Evolutionary conservation across 2,113 vertebrate genomes (phyloP), one percentile per base, ranked within the genome.

Genomic region (Picathartes gymnocephalus): DNA sequence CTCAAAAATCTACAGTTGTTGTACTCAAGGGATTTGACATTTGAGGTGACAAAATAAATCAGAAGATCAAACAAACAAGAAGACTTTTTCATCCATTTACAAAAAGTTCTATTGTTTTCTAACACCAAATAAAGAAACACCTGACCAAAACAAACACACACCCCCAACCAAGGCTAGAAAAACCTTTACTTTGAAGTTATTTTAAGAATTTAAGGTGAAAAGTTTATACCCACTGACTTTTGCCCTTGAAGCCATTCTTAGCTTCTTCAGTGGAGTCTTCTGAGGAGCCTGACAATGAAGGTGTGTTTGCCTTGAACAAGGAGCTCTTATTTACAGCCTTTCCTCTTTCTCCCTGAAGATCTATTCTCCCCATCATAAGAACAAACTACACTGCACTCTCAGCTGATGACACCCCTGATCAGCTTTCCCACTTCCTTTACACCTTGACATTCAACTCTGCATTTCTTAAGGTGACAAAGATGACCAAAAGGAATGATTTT

Each of bases 41-140:
- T 72, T 76, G n/a, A 92, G 44, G 70, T 89, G 83, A 92, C 39
- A 91, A 90, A 93, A 81, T 50, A 89, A 71, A 80, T 47, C 57
- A 77, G 45, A 61, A 76, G 54, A 92, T 58, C 15, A 78, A 89
- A 11, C 6, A 68, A 44, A 57, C 58, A 47, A 28, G 42, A 27
- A 47, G 58, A 60, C 30, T 31, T 40, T 88, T 39, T 20, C 40
- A 85, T 54, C 30, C 10, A 28, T 60, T 94, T 73, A 50, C 33
- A 51, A 25, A 90, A 51, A 27, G 24, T 70, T 72, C 40, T 37
- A 14, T 25, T 30, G 44, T 44, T 33, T 70, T 15, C 51, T 42
- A 88, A 83, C 16, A 84, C 12, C 31, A 91, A 86, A 81, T 44
- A 74, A 83, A 74, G 30, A 23, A 54, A 56, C 5, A 77, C 10